Evolutionary conservation across 2,888 invertebrate species (phyloP).

Genomic region (Uropetala carovei): DNA sequence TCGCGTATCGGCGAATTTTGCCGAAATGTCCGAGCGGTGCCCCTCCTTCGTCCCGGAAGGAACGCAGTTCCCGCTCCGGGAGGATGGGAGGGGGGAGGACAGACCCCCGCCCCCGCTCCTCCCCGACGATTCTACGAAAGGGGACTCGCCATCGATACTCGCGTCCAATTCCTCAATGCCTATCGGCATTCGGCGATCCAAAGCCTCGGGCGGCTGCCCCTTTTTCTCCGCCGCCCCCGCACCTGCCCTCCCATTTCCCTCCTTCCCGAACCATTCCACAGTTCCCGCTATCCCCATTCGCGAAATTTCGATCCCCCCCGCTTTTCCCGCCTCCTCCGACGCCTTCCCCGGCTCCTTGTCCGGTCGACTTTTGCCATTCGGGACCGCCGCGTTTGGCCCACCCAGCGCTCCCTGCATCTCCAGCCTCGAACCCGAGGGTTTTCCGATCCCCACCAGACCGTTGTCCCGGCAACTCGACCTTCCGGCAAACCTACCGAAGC

Average conservation of each 20-base stretch:
- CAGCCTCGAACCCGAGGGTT: neutral
- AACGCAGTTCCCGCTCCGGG: constrained; percentile 23
- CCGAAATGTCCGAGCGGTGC: neutral
- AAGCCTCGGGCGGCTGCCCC: constrained; percentile 2
- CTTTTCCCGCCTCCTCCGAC: neutral
- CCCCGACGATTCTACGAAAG: neutral
- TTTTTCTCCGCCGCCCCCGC: neutral
- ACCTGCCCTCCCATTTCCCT: neutral
- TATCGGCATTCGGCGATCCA: constrained; percentile 43
- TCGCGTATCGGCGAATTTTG: constrained; percentile 28
- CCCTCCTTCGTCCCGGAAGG: constrained; percentile 16
- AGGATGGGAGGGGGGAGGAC: constrained; percentile 15
- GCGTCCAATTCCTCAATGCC: constrained; percentile 22
- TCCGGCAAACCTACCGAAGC: constrained; percentile 53
- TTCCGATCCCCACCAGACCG: neutral
- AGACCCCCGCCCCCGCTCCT: neutral
- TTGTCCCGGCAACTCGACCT: constrained; percentile 7
- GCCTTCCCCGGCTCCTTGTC: neutral
- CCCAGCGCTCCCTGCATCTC: neutral
- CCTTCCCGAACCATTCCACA: neutral
- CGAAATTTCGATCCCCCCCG: constrained; percentile 43
- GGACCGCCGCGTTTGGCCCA: neutral
- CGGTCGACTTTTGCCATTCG: neutral
- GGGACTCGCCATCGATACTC: neutral
- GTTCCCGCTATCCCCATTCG: constrained; percentile 50